Percentiles rank a stretch among this genome's conserved stretches.
Conservation (phyloP, 2,113 vertebrate genomes). For the Strix aluco region DNA sequence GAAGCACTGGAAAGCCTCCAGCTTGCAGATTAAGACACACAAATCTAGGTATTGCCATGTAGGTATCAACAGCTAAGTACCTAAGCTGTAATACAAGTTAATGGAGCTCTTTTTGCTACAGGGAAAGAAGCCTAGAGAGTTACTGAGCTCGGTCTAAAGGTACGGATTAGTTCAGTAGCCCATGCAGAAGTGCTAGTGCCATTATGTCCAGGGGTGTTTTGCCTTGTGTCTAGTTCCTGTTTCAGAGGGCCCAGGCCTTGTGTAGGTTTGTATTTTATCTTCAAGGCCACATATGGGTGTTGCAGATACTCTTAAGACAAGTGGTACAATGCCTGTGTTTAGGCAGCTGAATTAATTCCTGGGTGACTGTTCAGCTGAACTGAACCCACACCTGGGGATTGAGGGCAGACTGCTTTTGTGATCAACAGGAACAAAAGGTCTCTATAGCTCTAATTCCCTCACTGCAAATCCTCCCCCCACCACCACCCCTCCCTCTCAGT, state of each 20-base stretch:
- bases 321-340: background rate
- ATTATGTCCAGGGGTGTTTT: background rate
- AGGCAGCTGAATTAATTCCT: background rate
- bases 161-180: background rate
- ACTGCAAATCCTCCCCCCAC: background rate
- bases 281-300: background rate
- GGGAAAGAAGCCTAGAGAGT: background rate
- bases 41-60: background rate
- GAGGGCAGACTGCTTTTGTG: background rate
- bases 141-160: background rate
- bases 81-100: background rate
- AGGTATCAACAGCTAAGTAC: background rate
- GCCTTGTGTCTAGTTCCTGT: background rate
- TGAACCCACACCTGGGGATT: background rate
- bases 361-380: background rate
- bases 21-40: background rate
- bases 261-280: background rate
- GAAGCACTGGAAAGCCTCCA: background rate
- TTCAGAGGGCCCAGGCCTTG: background rate
- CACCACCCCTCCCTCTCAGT: background rate
- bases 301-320: background rate
- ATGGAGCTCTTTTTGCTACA: background rate
- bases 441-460: background rate
- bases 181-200: background rate
- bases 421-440: background rate